Base-by-base conservation (phyloP, 2,888 invertebrate genomes). In the Epistrophella euchroma region DNA sequence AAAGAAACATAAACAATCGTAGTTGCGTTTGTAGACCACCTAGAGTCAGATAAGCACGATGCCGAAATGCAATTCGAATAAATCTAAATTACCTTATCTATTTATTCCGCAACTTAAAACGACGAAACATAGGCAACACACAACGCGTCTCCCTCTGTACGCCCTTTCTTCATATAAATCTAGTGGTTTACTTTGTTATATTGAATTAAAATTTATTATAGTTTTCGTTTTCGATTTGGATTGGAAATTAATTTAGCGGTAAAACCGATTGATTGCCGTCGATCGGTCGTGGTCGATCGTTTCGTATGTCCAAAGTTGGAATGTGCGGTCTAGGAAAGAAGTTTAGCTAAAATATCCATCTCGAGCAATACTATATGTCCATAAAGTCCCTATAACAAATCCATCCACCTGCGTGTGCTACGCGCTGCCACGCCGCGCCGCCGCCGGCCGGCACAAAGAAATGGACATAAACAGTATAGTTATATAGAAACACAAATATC, bases 21-120 rank as follows among this genome's bases (percentile, higher is more conserved):
- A 4, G 32, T 32, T 28, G 2, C 28, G 9, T 32, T 6, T 32
- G 32, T n/a, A 40, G 81, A 81, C 81, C 81, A 84, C 84, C 81
- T 66, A 66, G 43, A n/a, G 40, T 32, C 50, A 35, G 58, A 19
- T 45, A 15, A 22, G 66, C 40, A 25, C 43, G 45, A 47, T 22
- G n/a, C 35, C n/a, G 5, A 25, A 47, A 64, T 19, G 71, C 76
- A 72, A 76, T 70, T 76, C 55, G 62, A 73, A 81, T 81, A 82
- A 86, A 81, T 86, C 70, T 58, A 73, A 82, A 81, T 86, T 82
- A 86, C 85, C 81, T 86, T 81, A 85, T 85, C 85, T 81, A 85
- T 81, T 81, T 81, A 11, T 66, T 28, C 64, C 43, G 68, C 45
- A 70, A 58, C 74, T 56, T 62, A 37, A 37, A 52, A 47, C 68